Base-by-base conservation (phyloP, 2,888 invertebrate genomes). In the Lepidochrysops patricia region DNA sequence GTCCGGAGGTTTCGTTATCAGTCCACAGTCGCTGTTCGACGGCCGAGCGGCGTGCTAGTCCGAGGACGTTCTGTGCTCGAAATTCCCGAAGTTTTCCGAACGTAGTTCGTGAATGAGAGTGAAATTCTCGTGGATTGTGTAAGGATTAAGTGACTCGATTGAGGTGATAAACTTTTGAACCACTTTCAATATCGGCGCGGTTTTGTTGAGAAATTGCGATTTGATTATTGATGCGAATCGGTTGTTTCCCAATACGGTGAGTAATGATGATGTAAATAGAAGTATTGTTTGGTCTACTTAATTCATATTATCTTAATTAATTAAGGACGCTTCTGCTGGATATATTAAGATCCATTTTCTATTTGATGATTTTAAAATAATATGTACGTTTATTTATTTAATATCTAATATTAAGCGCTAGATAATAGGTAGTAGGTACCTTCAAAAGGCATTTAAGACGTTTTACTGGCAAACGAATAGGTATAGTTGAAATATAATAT, bases 21-120 rank as follows among this genome's bases (percentile, higher is more conserved):
- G 7, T 29, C 29, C 29, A 85, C 87, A 89, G 88, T 89, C 83
- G 87, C 84, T 82, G 84, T 79, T 86, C 83, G 81, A 79, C 85
- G 77, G 69, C 80, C 84, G 85, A 75, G 77, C 83, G 76, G 85
- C 82, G 81, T 72, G 77, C 79, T 78, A 70, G 78, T 74, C 43
- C 9, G 43, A 43, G 43, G 72, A 68, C 68, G 68, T 75, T 66
- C 68, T 29, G 19, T 32, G 71, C 67, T 67, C 61, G 27, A 56
- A 67, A 68, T 71, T 70, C 70, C 69, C 67, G 77, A 89, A 88
- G 83, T 88, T 88, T 87, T 79, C 70, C 80, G 78, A 76, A 82
- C 82, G 83, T 75, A n/a, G 76, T 68, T 75, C 70, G 70, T 72
- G 74, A 71, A 75, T 72, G 57, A 58, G 27, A 49, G 49, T 58